Evolutionary conservation across 2,888 invertebrate genomes (phyloP).

Genomic region (Aleiodes alternator): DNA sequence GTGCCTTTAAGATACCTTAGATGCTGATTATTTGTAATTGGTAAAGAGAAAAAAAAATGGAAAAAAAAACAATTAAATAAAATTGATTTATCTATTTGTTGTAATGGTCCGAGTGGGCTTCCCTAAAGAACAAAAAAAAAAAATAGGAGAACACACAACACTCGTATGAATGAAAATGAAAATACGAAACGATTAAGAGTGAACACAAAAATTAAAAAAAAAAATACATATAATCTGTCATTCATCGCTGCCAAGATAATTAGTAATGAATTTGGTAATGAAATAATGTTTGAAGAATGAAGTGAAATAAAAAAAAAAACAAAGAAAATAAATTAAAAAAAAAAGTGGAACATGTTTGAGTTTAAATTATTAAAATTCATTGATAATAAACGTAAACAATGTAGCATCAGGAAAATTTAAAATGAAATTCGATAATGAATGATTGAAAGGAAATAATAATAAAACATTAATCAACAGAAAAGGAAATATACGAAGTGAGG

Average conservation of each 20-base stretch:
- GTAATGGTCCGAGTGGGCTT: conserved; percentile 67
- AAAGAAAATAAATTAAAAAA: not conserved
- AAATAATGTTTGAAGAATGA: conserved; percentile 13
- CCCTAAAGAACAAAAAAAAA: conserved; percentile 53
- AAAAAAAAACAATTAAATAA: conserved; percentile 19
- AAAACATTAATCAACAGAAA: conserved; percentile 44
- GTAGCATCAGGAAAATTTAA: conserved; percentile 51
- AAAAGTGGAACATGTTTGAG: conserved; percentile 26
- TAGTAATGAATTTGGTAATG: conserved; percentile 46
- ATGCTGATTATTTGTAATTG: conserved; percentile 56
- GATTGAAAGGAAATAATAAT: conserved; percentile 48
- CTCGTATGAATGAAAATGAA: conserved; percentile 40
- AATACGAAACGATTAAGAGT: conserved; percentile 56
- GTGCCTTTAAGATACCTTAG: conserved; percentile 68
- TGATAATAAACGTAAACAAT: conserved; percentile 18
- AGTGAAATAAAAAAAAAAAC: conserved; percentile 43
- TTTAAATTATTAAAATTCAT: conserved; percentile 11
- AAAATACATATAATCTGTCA: conserved; percentile 59
- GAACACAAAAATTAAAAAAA: not conserved
- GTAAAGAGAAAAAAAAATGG: conserved; percentile 23
- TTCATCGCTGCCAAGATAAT: conserved; percentile 69
- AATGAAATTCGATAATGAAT: conserved; percentile 58
- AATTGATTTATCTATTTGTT: conserved; percentile 57
- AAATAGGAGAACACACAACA: not conserved
- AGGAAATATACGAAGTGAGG: conserved; percentile 48